These are phyloP conservation scores for Erannis defoliaria DNA, from an alignment of 2,888 invertebrate genomes.

Conservation along the genomic window DNA sequence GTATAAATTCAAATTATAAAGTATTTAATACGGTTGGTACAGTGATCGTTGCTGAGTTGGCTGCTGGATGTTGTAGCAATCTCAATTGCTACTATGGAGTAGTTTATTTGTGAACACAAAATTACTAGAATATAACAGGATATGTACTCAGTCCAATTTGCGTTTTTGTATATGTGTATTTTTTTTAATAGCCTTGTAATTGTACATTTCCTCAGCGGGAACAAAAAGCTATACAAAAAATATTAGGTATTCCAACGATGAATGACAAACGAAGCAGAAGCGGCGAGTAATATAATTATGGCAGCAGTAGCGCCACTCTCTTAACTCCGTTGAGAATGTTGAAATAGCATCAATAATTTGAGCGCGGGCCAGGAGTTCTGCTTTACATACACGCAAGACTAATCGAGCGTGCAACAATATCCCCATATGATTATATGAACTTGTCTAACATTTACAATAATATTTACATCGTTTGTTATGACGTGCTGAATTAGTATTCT, in stretches of 20 bases:
- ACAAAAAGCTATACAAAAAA: constrained; percentile 32
- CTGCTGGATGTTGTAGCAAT: no score
- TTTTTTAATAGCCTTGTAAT: no score
- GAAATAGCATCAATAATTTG: constrained; percentile 50
- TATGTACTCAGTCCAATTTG: no score
- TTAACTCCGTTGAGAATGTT: constrained; percentile 40
- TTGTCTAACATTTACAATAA: constrained; percentile 34
- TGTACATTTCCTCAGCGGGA: constrained; percentile 28
- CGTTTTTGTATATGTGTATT: no score
- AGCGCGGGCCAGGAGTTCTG: constrained; percentile 52
- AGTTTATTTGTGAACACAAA: no score
- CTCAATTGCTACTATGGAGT: no score
- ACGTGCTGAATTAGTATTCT: constrained; percentile 12
- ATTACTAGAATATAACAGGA: no score
- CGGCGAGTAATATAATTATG: constrained; percentile 40
- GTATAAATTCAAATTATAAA: no score
- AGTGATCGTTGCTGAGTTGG: no score
- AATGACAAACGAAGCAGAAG: constrained; percentile 43
- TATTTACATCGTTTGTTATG: constrained; percentile 31
- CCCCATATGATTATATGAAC: constrained; percentile 37
- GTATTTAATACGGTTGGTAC: no score
- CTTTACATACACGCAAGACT: constrained; percentile 34
- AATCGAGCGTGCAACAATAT: constrained; percentile 34
- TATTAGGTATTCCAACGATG: constrained; percentile 39
- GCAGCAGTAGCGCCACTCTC: constrained; percentile 50